Percentiles rank a stretch among this genome's conserved stretches.
Conservation (phyloP, 2,888 invertebrate genomes). For the Acleris cristana region DNA sequence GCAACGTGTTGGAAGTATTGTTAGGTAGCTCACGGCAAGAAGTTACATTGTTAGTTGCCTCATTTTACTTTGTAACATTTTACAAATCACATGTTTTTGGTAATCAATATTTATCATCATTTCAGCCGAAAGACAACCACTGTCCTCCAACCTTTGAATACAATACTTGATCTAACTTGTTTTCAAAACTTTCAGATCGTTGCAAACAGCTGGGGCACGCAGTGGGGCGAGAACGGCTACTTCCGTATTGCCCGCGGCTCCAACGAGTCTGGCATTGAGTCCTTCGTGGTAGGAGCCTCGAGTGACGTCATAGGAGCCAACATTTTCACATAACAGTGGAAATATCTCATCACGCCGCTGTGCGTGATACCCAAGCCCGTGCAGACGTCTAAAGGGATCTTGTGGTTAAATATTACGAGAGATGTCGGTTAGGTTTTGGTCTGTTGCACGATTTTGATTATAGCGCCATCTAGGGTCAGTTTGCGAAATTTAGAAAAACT, state of each 20-base stretch:
- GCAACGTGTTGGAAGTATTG: no score
- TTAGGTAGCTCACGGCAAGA: no score
- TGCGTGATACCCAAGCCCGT: slow-evolving; percentile 62
- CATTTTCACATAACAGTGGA: slow-evolving; percentile 66
- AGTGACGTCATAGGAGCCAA: slow-evolving; percentile 81
- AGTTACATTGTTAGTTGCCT: no score
- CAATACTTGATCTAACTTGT: no score
- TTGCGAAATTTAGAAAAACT: slow-evolving; percentile 19
- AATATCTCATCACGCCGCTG: slow-evolving; percentile 60
- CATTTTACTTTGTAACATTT: no score
- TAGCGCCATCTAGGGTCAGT: slow-evolving; percentile 8
- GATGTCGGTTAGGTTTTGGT: slow-evolving; percentile 55
- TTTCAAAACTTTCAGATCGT: slow-evolving; percentile 86
- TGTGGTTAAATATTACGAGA: slow-evolving; percentile 64
- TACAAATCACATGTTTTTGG: no score
- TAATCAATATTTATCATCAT: no score
- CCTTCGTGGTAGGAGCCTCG: slow-evolving; percentile 93
- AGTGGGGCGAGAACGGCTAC: slow-evolving; percentile 96
- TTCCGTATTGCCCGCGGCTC: slow-evolving; percentile 93
- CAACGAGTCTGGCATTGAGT: slow-evolving; percentile 96
- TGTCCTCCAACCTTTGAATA: no score
- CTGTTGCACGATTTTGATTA: slow-evolving; percentile 34
- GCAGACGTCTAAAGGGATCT: slow-evolving; percentile 56
- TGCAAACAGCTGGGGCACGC: slow-evolving; percentile 96
- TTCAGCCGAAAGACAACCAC: no score